Base-by-base conservation (phyloP, 1,140 invertebrate genomes). In the Trichoplusia ni region DNA sequence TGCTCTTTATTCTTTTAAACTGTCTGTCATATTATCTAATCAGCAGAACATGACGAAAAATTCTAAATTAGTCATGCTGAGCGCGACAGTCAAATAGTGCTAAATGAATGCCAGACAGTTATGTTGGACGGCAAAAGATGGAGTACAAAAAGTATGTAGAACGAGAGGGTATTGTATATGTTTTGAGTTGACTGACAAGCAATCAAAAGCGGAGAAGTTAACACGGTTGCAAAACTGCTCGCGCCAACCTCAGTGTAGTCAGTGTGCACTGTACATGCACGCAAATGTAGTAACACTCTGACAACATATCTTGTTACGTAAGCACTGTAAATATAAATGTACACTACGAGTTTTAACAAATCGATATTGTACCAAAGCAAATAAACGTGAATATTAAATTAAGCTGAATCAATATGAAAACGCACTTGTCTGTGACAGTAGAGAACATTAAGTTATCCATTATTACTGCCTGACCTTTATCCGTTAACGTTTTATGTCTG, bases 1-100 rank as follows among this genome's bases (percentile, higher is more conserved):
- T 62, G 38, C 38, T 56, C 23, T 69, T 63, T 54, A 67, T 61
- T 58, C 61, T 67, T 65, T 73, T 64, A 64, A 70, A 35, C 44
- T 29, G 53, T 59, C 44, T 29, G 53, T 59, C 56, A 44, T 40
- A 49, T 67, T 65, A 64, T 66, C 49, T 63, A 65, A 67, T 69
- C 53, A 37, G 25, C 29, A 46, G 61, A 64, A 61, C 46, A 60
- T 31, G 42, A 60, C 47, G 47, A 68, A 62, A n/a, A 65, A 65
- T 58, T 46, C 40, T 33, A 65, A 67, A 67, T 58, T 64, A 67
- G 56, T 61, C 61, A 56, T 59, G 51, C 42, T 47, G 47, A 13
- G n/a, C 14, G 23, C 40, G 29, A 54, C 21, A 33, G 46, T 53
- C 47, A 63, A 42, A 63, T 37, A 16, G 25, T 8, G 42, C 53